phyloP scores from a whole-genome alignment of 2,113 vertebrate genomes.

The Puntigrus tetrazona region DNA sequence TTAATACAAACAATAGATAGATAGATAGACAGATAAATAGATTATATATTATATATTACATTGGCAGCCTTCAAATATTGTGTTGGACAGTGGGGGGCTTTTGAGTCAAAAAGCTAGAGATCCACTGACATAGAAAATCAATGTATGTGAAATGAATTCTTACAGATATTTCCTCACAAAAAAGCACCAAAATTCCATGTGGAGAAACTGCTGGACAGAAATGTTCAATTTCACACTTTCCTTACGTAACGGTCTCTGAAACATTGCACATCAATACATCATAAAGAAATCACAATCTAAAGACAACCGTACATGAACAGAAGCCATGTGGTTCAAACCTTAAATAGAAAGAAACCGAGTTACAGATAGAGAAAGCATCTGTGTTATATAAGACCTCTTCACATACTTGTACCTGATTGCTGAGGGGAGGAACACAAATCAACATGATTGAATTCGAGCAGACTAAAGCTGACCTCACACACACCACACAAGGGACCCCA shows the following conservation, averaged over 20 bases:
- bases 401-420: conserved; percentile 37
- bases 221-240: neutral
- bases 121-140: neutral
- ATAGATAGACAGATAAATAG: neutral
- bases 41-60: neutral
- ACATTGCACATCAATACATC: neutral
- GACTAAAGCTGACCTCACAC: neutral
- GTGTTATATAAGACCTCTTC: conserved; percentile 33
- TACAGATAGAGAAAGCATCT: neutral
- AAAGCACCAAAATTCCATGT: neutral
- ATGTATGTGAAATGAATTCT: neutral
- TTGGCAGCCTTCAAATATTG: neutral
- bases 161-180: neutral
- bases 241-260: neutral
- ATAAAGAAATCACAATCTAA: neutral
- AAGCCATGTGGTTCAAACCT: neutral
- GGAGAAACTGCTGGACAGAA: neutral
- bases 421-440: conserved; percentile 26
- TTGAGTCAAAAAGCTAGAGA: neutral
- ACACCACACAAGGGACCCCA: conserved; percentile 27
- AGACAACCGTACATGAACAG: neutral
- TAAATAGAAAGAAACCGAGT: neutral
- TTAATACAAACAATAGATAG: neutral
- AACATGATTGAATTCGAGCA: conserved; percentile 23
- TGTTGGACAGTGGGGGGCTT: neutral